phyloP scores from a whole-genome alignment of 2,888 invertebrate species.

The Augochlorella aurata region DNA sequence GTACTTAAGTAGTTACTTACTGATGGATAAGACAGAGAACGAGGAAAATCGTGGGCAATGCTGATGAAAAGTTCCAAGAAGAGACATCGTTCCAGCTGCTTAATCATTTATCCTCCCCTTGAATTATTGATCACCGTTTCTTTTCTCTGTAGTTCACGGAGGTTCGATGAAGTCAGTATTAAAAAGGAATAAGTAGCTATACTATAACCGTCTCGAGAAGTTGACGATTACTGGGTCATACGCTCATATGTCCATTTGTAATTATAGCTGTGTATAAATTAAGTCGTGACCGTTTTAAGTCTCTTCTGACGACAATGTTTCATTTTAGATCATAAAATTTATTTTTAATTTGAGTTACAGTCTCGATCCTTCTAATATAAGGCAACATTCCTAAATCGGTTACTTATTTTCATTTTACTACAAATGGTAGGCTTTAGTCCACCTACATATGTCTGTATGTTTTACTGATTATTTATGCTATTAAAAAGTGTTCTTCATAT shows the following conservation, averaged over 20 bases:
- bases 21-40: not conserved
- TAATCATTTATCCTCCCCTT: not conserved
- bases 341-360: not conserved
- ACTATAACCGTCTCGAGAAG: not conserved
- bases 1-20: not conserved
- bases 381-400: not conserved
- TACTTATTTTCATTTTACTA: not conserved
- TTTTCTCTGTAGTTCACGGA: not conserved
- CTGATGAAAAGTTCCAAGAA: not conserved
- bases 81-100: not conserved
- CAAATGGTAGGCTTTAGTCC: too few relatives aligned
- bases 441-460: too few relatives aligned
- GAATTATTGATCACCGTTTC: conserved; percentile 8
- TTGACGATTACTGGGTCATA: not conserved
- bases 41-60: not conserved
- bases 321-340: not conserved
- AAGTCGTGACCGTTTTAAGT: not conserved
- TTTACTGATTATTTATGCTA: too few relatives aligned
- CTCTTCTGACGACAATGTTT: not conserved
- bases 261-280: not conserved
- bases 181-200: not conserved
- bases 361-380: too few relatives aligned
- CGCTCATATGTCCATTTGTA: not conserved
- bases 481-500: too few relatives aligned
- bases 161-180: not conserved